These are phyloP conservation scores for Borostomias antarcticus DNA, from an alignment of 2,797 vertebrate genomes.

Conservation along the genomic window DNA sequence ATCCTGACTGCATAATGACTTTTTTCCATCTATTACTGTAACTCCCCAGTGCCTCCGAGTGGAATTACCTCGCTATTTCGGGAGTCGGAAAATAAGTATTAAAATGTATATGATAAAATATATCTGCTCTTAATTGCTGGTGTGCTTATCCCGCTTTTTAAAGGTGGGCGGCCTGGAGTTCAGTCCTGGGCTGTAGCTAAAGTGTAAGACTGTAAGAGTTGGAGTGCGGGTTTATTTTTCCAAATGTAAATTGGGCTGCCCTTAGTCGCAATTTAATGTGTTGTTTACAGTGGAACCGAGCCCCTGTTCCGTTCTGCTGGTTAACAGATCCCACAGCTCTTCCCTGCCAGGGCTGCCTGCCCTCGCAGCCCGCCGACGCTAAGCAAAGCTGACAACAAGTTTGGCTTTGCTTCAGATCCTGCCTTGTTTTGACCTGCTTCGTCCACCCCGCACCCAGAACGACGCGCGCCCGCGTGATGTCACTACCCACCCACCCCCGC, in stretches of 20 bases:
- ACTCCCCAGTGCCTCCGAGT: slow-evolving; percentile 40
- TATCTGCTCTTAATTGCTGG: slow-evolving; percentile 22
- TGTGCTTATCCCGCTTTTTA: not conserved
- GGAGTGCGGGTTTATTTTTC: slow-evolving; percentile 38
- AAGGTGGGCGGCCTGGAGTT: slow-evolving; percentile 21
- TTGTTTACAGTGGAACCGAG: slow-evolving; percentile 51
- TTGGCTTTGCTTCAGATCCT: not conserved
- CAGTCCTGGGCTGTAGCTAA: slow-evolving; percentile 27
- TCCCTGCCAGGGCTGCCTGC: too few relatives aligned
- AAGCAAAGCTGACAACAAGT: not conserved
- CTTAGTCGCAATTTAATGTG: slow-evolving; percentile 31
- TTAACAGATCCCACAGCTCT: slow-evolving; percentile 22
- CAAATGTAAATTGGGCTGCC: slow-evolving; percentile 47
- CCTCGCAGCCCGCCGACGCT: not conserved
- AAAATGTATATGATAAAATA: slow-evolving; percentile 50
- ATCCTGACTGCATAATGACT: slow-evolving; percentile 58
- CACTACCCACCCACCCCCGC: not conserved
- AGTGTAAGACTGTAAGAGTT: slow-evolving; percentile 29
- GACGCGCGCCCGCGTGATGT: not conserved
- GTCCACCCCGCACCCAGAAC: not conserved
- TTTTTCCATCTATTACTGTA: slow-evolving; percentile 60
- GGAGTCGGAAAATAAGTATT: slow-evolving; percentile 59
- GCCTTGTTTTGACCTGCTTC: not conserved
- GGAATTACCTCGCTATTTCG: slow-evolving; percentile 65
- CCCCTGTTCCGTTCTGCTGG: slow-evolving; percentile 37